These are phyloP conservation scores for Ferdinandea cuprea DNA, from an alignment of 2,888 invertebrate genomes.

Conservation along the genomic window DNA sequence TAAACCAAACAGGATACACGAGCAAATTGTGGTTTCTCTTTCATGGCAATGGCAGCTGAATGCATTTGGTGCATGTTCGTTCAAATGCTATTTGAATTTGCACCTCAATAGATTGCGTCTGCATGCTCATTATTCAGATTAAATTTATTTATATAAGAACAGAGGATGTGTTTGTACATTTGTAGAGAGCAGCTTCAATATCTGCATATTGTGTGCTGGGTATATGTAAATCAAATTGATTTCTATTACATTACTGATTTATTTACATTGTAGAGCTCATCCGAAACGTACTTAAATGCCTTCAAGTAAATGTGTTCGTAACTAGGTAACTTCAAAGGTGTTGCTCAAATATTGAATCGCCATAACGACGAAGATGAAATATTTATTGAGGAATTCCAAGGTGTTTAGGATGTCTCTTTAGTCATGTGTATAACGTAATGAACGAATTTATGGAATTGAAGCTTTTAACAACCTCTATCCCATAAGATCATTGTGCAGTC, in stretches of 20 bases:
- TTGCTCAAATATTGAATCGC: background rate
- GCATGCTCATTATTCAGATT: conserved; percentile 27
- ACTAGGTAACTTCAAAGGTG: background rate
- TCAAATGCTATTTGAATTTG: conserved; percentile 36
- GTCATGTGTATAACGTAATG: background rate
- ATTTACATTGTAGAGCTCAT: background rate
- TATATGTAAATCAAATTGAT: conserved; percentile 22
- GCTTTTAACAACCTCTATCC: no score
- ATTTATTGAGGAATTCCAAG: background rate
- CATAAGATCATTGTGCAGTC: no score
- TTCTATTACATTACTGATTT: conserved; percentile 31
- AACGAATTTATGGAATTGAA: no score
- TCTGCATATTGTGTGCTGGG: no score
- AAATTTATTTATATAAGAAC: conserved; percentile 27
- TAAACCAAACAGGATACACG: conserved; percentile 14
- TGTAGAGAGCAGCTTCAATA: background rate
- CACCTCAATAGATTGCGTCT: conserved; percentile 39
- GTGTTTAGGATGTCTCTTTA: background rate
- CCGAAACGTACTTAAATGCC: background rate
- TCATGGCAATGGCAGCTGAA: no score
- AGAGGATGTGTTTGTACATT: conserved; percentile 3
- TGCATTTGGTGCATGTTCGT: conserved; percentile 5
- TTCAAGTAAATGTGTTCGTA: background rate
- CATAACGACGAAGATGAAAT: background rate
- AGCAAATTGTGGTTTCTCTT: conserved; percentile 3